These are phyloP conservation scores for Drosophila nasuta DNA, from an alignment of 1,140 invertebrate genomes.

Conservation along the genomic window DNA sequence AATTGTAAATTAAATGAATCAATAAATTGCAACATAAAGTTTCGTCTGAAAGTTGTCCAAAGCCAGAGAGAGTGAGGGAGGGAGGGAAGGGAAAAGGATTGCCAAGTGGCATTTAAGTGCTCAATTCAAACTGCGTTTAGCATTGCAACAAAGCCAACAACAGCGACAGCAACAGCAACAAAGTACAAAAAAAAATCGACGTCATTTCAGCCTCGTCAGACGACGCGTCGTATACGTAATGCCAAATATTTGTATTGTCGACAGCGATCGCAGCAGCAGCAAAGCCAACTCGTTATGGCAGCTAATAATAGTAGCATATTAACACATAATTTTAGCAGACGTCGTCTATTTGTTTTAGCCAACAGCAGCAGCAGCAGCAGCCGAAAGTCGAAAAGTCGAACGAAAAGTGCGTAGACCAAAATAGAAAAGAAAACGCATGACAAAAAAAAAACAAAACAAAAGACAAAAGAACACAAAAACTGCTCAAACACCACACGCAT, in stretches of 20 bases:
- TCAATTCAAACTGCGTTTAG: constrained; percentile 65
- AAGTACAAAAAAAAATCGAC: constrained; percentile 16
- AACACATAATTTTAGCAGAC: constrained; percentile 79
- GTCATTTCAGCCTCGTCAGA: constrained; percentile 38
- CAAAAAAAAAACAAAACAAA: constrained; percentile 21
- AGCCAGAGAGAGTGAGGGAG: neutral
- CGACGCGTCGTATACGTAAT: constrained; percentile 71
- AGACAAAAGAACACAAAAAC: constrained; percentile 28
- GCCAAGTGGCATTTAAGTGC: constrained; percentile 43
- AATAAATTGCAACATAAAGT: too few species aligned
- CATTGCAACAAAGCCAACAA: constrained; percentile 28
- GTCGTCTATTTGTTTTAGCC: constrained; percentile 67
- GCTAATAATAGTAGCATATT: constrained; percentile 82
- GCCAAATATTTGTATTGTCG: constrained; percentile 49
- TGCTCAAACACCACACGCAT: constrained; percentile 7
- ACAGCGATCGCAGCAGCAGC: constrained; percentile 9
- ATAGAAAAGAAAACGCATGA: constrained; percentile 47
- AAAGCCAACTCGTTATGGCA: constrained; percentile 61
- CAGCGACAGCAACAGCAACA: constrained; percentile 8
- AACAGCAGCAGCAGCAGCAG: constrained; percentile 22
- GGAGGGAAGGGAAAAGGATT: neutral
- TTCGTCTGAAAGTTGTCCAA: neutral
- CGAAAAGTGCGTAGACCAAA: constrained; percentile 56
- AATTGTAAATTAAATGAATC: neutral
- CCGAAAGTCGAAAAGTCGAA: constrained; percentile 12